A percentile compares a stretch with the other conserved stretches of the same genome.
Conservation (phyloP, 2,888 invertebrate species). For the Athetis lepigone region DNA sequence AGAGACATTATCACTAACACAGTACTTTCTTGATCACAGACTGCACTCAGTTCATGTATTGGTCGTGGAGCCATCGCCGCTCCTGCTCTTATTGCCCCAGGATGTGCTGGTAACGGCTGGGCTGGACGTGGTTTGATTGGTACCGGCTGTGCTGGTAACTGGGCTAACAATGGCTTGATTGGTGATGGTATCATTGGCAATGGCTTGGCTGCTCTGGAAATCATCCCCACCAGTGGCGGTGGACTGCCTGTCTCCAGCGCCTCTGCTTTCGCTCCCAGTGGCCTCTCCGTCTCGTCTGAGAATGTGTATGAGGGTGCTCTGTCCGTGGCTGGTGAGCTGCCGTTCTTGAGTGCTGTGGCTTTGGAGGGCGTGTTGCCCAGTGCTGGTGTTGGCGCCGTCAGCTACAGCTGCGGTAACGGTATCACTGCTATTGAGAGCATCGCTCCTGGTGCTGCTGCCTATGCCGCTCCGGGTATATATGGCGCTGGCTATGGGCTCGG, state of each 20-base stretch:
- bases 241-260: slow-evolving; percentile 15
- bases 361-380: slow-evolving; percentile 72
- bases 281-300: slow-evolving; percentile 20
- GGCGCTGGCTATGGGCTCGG: slow-evolving; percentile 21
- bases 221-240: slow-evolving; percentile 25
- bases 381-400: slow-evolving; percentile 68
- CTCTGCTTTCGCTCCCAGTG: slow-evolving; percentile 11
- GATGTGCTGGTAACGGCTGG: slow-evolving; percentile 1
- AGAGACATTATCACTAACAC: no score
- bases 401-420: slow-evolving; percentile 73
- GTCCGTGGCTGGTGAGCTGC: slow-evolving; percentile 71
- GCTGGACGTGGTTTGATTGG: slow-evolving; percentile 3
- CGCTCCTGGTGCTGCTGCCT: slow-evolving; percentile 31
- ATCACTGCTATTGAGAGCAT: slow-evolving; percentile 53
- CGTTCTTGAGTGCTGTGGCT: slow-evolving; percentile 73
- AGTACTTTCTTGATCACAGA: slow-evolving; percentile 4
- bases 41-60: background rate
- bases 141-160: slow-evolving; percentile 5
- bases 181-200: slow-evolving; percentile 8
- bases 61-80: slow-evolving; percentile 1
- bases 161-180: background rate
- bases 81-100: background rate
- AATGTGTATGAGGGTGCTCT: slow-evolving; percentile 62
- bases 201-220: background rate
- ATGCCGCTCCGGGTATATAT: background rate